These are phyloP conservation scores for Betta splendens DNA, from an alignment of 2,797 vertebrate species.

Conservation along the genomic window DNA sequence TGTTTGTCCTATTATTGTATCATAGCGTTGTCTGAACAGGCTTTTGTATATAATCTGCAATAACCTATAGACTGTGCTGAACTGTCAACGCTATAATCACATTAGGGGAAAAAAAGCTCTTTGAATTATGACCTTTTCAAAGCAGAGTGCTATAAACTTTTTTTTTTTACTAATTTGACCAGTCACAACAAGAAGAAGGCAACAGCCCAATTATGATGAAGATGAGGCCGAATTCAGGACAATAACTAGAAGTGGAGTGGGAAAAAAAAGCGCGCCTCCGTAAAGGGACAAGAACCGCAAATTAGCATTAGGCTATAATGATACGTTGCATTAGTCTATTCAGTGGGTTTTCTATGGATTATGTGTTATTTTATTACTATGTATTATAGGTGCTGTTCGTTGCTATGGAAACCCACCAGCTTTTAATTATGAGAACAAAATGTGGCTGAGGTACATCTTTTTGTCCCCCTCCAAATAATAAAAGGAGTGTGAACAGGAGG, in stretches of 20 bases:
- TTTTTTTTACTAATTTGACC: slow-evolving; percentile 33
- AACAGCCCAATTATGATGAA: slow-evolving; percentile 41
- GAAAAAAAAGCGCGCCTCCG: no score
- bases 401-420: slow-evolving; percentile 58
- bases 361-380: slow-evolving; percentile 54
- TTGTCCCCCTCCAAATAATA: slow-evolving; percentile 24
- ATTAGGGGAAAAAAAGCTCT: background rate
- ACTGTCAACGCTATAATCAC: background rate
- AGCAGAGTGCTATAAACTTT: slow-evolving; percentile 23
- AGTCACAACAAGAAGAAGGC: slow-evolving; percentile 36
- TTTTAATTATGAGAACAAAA: slow-evolving; percentile 41
- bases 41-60: slow-evolving; percentile 30
- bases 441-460: background rate
- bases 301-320: slow-evolving; percentile 47
- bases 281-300: slow-evolving; percentile 43
- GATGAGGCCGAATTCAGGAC: slow-evolving; percentile 21
- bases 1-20: background rate
- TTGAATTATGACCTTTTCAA: slow-evolving; percentile 33
- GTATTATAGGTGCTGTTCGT: slow-evolving; percentile 34
- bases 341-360: slow-evolving; percentile 51
- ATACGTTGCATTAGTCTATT: slow-evolving; percentile 47
- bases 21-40: slow-evolving; percentile 16
- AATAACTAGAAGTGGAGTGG: slow-evolving; percentile 23
- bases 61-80: slow-evolving; percentile 26
- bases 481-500: slow-evolving; percentile 7